phyloP scores from a whole-genome alignment of 37 sponge, comb jelly and placozoan species.

The Mnemiopsis leidyi region DNA sequence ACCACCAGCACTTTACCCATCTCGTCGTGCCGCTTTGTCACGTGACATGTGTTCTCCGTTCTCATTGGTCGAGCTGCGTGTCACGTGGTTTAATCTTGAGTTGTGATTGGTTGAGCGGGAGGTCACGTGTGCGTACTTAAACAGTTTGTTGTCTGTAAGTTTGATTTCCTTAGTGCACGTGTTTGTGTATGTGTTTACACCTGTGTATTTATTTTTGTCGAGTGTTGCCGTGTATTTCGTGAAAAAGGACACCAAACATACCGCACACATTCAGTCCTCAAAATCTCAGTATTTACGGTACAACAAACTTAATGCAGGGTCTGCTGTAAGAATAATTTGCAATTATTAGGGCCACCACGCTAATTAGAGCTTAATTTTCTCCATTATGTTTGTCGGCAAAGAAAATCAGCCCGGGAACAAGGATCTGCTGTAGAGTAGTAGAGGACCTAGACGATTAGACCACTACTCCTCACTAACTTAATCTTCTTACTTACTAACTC shows the following conservation, averaged over 20 bases:
- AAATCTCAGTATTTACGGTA: too few relatives aligned
- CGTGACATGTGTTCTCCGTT: too few relatives aligned
- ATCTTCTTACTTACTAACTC: too few relatives aligned
- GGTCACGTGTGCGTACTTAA: background rate
- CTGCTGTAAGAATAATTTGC: background rate
- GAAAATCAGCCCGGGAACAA: background rate
- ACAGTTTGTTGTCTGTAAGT: background rate
- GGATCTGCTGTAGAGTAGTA: background rate
- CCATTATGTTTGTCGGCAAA: background rate
- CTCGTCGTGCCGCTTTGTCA: background rate
- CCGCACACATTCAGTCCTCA: too few relatives aligned
- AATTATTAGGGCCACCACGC: background rate
- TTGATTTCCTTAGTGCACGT: background rate
- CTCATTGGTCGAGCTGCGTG: background rate
- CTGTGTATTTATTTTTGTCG: too few relatives aligned
- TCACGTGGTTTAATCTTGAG: background rate
- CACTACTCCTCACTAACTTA: too few relatives aligned
- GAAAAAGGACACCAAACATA: too few relatives aligned
- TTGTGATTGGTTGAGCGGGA: background rate
- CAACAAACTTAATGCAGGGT: too few relatives aligned
- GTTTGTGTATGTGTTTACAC: background rate
- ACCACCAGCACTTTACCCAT: background rate
- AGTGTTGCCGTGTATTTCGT: too few relatives aligned
- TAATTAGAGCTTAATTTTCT: background rate
- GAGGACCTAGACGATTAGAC: background rate